Evolutionary conservation across 92 coral and sea anemone species (phyloP).

Genomic region (Scolanthus callimorphus): DNA sequence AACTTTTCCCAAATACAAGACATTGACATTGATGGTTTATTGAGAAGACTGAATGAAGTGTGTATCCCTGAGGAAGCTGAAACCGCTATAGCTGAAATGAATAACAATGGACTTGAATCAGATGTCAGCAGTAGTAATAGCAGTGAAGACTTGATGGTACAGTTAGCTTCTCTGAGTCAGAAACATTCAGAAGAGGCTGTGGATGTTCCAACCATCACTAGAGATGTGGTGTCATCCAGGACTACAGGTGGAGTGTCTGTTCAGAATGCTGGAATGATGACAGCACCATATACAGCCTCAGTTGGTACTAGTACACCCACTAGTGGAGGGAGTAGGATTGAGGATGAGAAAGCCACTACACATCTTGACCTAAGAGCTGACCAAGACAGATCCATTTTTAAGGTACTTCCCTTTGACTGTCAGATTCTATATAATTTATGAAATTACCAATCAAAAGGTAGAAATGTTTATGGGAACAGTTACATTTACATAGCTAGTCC

Average conservation of each 20-base stretch:
- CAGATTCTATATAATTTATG: too few species aligned
- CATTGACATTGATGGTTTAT: constrained; percentile 47
- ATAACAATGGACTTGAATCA: constrained; percentile 34
- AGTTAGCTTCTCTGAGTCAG: constrained; percentile 55
- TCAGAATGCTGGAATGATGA: constrained; percentile 18
- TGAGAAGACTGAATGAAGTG: constrained; percentile 47
- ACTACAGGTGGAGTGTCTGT: background rate
- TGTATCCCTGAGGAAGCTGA: constrained; percentile 28
- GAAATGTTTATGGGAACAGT: too few species aligned
- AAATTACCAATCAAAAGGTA: too few species aligned
- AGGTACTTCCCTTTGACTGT: background rate
- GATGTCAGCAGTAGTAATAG: constrained; percentile 29
- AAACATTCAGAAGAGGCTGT: constrained; percentile 58
- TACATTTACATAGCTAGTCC: too few species aligned
- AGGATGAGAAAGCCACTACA: background rate
- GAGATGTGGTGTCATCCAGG: background rate
- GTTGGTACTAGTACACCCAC: constrained; percentile 21
- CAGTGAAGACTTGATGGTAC: constrained; percentile 54
- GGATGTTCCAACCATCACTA: background rate
- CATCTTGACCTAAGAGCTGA: constrained; percentile 22
- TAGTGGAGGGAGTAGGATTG: background rate
- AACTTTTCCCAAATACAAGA: constrained; percentile 47
- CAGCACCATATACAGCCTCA: constrained; percentile 14
- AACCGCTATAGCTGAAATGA: constrained; percentile 13
- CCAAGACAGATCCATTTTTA: background rate